Conservation (phyloP, 1,140 invertebrate genomes). For the Octopus bimaculoides region DNA sequence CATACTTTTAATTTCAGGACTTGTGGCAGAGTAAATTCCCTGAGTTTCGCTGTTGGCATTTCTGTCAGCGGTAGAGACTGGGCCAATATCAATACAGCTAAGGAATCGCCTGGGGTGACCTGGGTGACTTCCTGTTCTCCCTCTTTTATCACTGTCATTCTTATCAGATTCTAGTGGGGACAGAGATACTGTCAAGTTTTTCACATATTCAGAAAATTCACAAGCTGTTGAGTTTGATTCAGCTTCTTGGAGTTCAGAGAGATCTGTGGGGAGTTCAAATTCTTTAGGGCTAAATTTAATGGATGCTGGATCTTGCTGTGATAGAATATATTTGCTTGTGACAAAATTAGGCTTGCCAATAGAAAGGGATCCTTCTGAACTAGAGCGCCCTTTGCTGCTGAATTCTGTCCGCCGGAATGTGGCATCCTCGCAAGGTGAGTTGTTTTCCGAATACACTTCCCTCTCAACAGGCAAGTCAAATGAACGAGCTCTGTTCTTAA, state of each 20-base stretch:
- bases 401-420: not conserved
- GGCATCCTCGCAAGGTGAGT: not conserved
- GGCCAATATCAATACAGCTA: not conserved
- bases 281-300: slow-evolving; percentile 1
- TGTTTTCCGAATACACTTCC: not conserved
- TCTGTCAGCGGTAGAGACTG: not conserved
- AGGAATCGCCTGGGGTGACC: not conserved
- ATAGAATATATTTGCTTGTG: slow-evolving; percentile 5
- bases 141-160: not conserved
- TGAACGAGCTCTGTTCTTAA: too few species aligned
- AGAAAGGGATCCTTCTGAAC: not conserved
- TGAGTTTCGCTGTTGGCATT: not conserved
- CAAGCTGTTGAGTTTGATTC: not conserved
- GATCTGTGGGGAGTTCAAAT: not conserved
- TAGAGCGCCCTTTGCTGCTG: not conserved
- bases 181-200: not conserved
- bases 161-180: not conserved
- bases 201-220: not conserved
- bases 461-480: too few species aligned
- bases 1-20: too few species aligned
- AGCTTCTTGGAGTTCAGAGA: not conserved
- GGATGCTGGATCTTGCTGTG: not conserved
- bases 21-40: too few species aligned
- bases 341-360: not conserved
- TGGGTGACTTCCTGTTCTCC: not conserved